phyloP scores from a whole-genome alignment of 2,888 invertebrate species.

The Glaucopsyche alexis region DNA sequence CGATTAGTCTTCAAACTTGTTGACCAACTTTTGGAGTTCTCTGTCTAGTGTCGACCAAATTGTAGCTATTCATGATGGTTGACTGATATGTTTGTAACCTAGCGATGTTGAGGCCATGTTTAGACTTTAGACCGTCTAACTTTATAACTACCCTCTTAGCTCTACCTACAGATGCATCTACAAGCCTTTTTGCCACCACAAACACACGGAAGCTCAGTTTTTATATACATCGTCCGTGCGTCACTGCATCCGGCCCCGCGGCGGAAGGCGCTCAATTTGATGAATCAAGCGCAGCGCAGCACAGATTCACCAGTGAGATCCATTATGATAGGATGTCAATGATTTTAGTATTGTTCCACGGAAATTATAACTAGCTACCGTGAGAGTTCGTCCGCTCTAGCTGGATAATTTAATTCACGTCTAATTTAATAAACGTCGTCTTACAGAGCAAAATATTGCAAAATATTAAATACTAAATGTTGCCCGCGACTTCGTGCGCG shows the following conservation, averaged over 20 bases:
- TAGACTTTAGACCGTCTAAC: too few species aligned
- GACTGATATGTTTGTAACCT: too few species aligned
- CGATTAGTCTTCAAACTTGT: too few species aligned
- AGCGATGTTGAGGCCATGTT: too few species aligned
- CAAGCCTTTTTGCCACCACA: constrained; percentile 23
- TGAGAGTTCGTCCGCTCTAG: constrained; percentile 27
- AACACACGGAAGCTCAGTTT: constrained; percentile 26
- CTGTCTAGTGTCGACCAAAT: too few species aligned
- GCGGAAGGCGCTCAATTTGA: constrained; percentile 70
- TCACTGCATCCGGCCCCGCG: constrained; percentile 57
- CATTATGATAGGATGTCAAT: constrained; percentile 47
- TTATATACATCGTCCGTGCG: constrained; percentile 35
- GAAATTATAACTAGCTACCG: constrained; percentile 36
- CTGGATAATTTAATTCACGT: background rate
- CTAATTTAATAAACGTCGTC: too few species aligned
- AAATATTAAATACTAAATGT: too few species aligned
- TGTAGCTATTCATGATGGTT: too few species aligned
- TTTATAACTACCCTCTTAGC: too few species aligned
- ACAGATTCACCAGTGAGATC: constrained; percentile 56
- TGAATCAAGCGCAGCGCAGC: constrained; percentile 60
- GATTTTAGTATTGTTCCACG: constrained; percentile 47
- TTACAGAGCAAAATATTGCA: too few species aligned
- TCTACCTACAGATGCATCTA: constrained; percentile 28
- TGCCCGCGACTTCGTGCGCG: too few species aligned
- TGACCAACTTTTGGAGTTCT: too few species aligned